Base-by-base conservation (phyloP, 1,140 invertebrate genomes). In the Drosophila ficusphila region DNA sequence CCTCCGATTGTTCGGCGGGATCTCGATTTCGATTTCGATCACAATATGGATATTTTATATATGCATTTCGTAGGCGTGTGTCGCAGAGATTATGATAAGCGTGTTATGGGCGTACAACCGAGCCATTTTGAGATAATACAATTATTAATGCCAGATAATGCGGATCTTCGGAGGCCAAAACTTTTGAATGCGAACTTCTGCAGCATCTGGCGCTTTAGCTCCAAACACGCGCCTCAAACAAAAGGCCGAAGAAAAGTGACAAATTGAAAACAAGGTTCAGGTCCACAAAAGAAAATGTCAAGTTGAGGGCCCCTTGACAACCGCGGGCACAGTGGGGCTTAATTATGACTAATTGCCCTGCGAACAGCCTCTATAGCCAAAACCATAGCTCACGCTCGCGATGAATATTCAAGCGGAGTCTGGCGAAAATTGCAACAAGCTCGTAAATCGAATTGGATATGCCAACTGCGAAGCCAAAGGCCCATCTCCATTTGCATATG, bases 261-360 rank as follows among this genome's bases (percentile, higher is more conserved):
- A 49, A 62, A 61, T 14, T 49, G 61, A 52, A 42, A 65, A 54
- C 12, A 58, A 46, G 21, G 25, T 6, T 47, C 47, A 46, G 18
- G 44, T 5, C 38, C 48, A 41, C 41, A 54, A 58, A 47, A 19
- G 21, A 78, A 78, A 73, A 86, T 79, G 70, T 67, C 70, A 79
- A 79, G 69, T 65, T 78, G 69, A 82, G 79, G 74, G 78, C 48
- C 67, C 27, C 14, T 14, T 14, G 47, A 31, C 29, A 9, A 18
- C 72, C 72, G 44, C 64, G 56, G 72, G 60, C 62, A 79, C 44
- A 71, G 62, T 62, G 21, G 56, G 74, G 18, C 54, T 71, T 79
- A 85, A 79, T 85, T 85, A 85, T 83, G 79, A 85, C 79, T 85
- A 83, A 83, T 83, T 51, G 58, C 51, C 51, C 11, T 42, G 67